Evolutionary conservation across 2,888 invertebrate species (phyloP), one percentile per base, ranked within the genome.

Genomic region (Timema podura): DNA sequence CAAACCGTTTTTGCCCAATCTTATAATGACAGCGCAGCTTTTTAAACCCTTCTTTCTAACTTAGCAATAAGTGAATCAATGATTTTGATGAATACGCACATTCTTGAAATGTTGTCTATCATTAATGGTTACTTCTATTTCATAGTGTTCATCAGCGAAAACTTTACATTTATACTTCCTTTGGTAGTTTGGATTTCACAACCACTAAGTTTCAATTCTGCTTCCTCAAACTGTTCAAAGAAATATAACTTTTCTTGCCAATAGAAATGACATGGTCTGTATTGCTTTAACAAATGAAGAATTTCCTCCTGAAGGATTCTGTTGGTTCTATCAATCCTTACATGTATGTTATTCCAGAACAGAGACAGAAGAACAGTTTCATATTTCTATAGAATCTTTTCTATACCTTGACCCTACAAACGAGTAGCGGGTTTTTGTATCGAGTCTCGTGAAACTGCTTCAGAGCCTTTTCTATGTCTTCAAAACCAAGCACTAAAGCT

Each of bases 161-260:
- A 54, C n/a, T 54, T 54, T 54, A 54, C 54, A 2, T 54, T 54
- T 54, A 54, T 2, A 16, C 3, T 15, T 54, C n/a, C 54, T 54
- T 54, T n/a, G 54, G 54, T 54, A 54, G 54, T 8, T 54, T 54
- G 54, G 54, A 54, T 5, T 54, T 54, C n/a, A 3, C 9, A 54
- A 16, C 54, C 7, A 54, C 54, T 11, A 54, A 54, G 54, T 54
- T 54, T 54, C 54, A 54, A 54, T 54, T n/a, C n/a, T 54, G 54
- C 54, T 54, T 8, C 54, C 54, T 54, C 54, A 54, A 54, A 54
- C 5, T 54, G 9, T 54, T 54, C n/a, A 11, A 54, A 54, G 15
- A 5, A n/a, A 54, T 54, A 5, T 54, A 8, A 15, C 16, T 54
- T 5, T 54, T 54, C 54, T 54, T 54, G 54, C 7, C 3, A 5